These are phyloP conservation scores for Aphodius sticticus DNA, from an alignment of 2,888 invertebrate genomes.

Conservation along the genomic window DNA sequence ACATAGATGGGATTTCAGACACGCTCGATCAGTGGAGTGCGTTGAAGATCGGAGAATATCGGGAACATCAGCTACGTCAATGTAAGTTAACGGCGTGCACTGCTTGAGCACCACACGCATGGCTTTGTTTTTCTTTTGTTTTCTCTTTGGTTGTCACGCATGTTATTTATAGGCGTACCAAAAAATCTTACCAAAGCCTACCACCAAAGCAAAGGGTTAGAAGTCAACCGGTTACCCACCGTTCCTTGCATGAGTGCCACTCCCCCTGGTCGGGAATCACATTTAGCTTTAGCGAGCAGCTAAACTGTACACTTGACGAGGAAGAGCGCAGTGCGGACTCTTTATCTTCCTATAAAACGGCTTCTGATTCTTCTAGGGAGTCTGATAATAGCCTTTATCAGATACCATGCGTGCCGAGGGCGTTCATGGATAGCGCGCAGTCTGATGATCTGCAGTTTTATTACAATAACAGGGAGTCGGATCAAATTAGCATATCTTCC, in stretches of 20 bases:
- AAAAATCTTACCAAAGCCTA: constrained; percentile 56
- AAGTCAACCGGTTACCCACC: constrained; percentile 50
- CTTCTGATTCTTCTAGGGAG: constrained; percentile 61
- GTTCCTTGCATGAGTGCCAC: constrained; percentile 48
- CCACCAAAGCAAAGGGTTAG: constrained; percentile 51
- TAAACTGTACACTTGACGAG: constrained; percentile 41
- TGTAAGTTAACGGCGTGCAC: constrained; percentile 59
- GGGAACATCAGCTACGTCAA: constrained; percentile 66
- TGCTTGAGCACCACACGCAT: not conserved
- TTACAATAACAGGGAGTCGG: constrained; percentile 64
- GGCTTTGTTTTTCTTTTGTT: constrained; percentile 17
- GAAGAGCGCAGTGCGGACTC: constrained; percentile 47
- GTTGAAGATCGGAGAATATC: constrained; percentile 66
- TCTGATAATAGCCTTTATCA: constrained; percentile 68
- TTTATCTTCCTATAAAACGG: constrained; percentile 53
- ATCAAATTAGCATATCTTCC: constrained; percentile 70
- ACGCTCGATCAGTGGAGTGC: constrained; percentile 60
- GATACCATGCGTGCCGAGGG: constrained; percentile 65
- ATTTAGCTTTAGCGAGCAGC: constrained; percentile 56
- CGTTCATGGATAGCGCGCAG: constrained; percentile 64
- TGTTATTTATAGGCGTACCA: constrained; percentile 52
- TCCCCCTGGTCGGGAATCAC: constrained; percentile 57
- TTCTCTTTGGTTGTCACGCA: not conserved
- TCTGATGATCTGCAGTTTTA: constrained; percentile 64
- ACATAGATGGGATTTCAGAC: constrained; percentile 64